Evolutionary conservation across 2,888 invertebrate genomes (phyloP), one percentile per base, ranked within the genome.

Genomic region (Ypsolopha scabrella): DNA sequence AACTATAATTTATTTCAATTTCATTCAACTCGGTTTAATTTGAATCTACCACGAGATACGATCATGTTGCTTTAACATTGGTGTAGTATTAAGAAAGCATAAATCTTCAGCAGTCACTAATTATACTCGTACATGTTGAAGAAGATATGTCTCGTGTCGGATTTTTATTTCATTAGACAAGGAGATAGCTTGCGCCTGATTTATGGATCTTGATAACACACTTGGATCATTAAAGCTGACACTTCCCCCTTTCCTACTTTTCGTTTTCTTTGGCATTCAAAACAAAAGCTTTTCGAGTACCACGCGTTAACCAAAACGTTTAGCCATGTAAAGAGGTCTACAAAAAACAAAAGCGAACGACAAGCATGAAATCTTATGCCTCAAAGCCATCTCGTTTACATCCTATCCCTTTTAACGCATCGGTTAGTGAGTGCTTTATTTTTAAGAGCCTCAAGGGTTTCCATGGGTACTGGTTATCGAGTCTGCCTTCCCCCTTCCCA

Each of bases 141-240:
- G 37, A 47, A 11, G 47, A 38, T 14, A 11, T n/a, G 45, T 45
- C 33, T 34, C 34, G 14, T 38, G 47, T 14, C 47, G 47, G 65
- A 62, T 60, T 77, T 77, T 80, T 77, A 81, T 80, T 81, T 77
- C 76, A 80, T 79, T 80, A 80, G 66, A 63, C 64, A 54, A 57
- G 50, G 57, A 66, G 78, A 80, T 80, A 77, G 67, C 59, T 62
- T 65, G 62, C 64, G 60, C 66, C 70, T 74, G 75, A 81, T 80
- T 77, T 80, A 81, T 81, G 59, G 60, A 60, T 65, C 61, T 61
- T 67, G 71, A 35, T 51, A 47, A 37, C 43, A 43, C 43, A 13
- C 41, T 41, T n/a, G 41, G 41, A 41, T 41, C 41, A 41, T 41
- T 41, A 41, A 47, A 7, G 13, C 8, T 14, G 47, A 37, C 10